Evolutionary conservation across 37 sponge, comb jelly and placozoan species (phyloP).

Genomic region (Oopsacas minuta): DNA sequence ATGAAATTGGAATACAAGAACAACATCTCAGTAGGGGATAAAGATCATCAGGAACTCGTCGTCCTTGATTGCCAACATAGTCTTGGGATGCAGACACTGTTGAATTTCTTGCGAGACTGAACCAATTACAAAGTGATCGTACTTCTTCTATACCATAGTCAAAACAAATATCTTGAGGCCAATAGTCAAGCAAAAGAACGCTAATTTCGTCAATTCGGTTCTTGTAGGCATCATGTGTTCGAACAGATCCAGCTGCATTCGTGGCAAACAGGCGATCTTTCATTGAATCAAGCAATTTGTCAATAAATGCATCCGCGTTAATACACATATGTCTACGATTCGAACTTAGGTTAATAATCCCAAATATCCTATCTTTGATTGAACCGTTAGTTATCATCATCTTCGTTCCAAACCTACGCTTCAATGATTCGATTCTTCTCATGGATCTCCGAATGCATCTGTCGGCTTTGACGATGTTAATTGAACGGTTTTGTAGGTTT

Average conservation of each 20-base stretch:
- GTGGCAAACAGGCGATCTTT: background rate
- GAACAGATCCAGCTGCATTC: slow-evolving; percentile 19
- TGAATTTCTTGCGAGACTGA: background rate
- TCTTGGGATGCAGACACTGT: slow-evolving; percentile 17
- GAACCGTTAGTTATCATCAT: background rate
- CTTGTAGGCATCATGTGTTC: slow-evolving; percentile 10
- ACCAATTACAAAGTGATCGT: background rate
- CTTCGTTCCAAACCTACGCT: background rate
- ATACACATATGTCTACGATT: background rate
- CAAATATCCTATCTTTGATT: background rate
- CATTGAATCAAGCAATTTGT: background rate
- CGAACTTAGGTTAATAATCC: background rate
- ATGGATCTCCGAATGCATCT: background rate
- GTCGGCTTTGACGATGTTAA: background rate
- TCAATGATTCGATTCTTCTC: background rate
- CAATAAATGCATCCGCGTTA: background rate
- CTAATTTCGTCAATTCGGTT: background rate
- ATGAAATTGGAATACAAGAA: slow-evolving; percentile 14
- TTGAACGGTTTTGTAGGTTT: background rate
- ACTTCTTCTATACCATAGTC: slow-evolving; percentile 10
- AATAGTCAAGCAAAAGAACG: background rate
- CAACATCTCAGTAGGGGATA: slow-evolving; percentile 11
- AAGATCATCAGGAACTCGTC: slow-evolving; percentile 15
- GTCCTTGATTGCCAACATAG: background rate
- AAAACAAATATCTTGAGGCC: background rate